Percentiles rank a stretch among this genome's conserved stretches.
These are phyloP conservation scores for Cyprinodon diabolis DNA, from an alignment of 2,797 vertebrate species.

Conservation along the genomic window DNA sequence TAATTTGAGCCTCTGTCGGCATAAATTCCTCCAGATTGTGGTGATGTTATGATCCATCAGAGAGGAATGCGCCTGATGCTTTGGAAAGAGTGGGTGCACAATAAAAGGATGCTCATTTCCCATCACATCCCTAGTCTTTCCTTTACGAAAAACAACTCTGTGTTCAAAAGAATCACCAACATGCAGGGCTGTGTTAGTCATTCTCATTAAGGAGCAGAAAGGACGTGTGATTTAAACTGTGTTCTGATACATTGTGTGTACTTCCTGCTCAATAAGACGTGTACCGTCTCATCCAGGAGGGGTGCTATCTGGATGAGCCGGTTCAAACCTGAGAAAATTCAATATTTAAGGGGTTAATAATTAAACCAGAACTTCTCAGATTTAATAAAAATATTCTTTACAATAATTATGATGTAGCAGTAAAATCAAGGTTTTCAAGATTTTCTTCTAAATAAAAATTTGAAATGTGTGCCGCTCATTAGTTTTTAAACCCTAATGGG, in stretches of 20 bases:
- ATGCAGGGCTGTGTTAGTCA: conserved; percentile 51
- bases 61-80: conserved; percentile 62
- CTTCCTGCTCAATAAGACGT: conserved; percentile 53
- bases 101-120: conserved; percentile 63
- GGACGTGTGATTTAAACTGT: conserved; percentile 69
- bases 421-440: background rate
- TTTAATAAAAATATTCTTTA: no score
- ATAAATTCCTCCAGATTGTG: conserved; percentile 54
- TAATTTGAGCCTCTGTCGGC: conserved; percentile 31
- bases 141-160: conserved; percentile 29
- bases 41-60: conserved; percentile 46
- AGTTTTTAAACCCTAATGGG: background rate
- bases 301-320: conserved; percentile 62
- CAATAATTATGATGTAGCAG: background rate
- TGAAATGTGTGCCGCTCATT: background rate
- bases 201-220: conserved; percentile 58
- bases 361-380: no score
- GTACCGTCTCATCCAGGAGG: conserved; percentile 47
- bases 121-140: conserved; percentile 19
- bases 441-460: background rate
- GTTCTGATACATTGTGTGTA: conserved; percentile 51
- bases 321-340: background rate
- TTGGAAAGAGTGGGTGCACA: conserved; percentile 41
- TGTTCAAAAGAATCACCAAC: conserved; percentile 30
- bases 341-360: background rate